These are phyloP conservation scores for Drosophila pandora DNA, from an alignment of 1,140 invertebrate species.

Conservation along the genomic window DNA sequence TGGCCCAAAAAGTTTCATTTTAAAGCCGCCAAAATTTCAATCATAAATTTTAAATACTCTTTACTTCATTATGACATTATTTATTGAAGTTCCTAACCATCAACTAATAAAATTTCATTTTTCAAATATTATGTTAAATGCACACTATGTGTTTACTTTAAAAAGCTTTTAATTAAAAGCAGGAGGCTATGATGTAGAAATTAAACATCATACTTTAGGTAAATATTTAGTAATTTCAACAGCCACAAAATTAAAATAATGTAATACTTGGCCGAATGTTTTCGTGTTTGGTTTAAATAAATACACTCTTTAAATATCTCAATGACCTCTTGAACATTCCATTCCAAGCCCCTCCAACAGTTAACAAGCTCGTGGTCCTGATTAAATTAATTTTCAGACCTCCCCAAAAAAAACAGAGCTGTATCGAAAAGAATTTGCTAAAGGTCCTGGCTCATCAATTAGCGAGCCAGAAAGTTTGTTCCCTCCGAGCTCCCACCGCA, in stretches of 20 bases:
- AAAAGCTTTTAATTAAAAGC: no score
- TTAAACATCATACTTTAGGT: no score
- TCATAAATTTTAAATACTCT: neutral
- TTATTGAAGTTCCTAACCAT: neutral
- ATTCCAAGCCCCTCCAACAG: neutral
- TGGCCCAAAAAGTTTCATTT: slow-evolving; percentile 28
- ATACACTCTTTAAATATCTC: neutral
- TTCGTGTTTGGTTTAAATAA: neutral
- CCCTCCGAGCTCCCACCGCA: slow-evolving; percentile 13
- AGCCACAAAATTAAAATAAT: neutral
- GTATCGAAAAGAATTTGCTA: slow-evolving; percentile 33
- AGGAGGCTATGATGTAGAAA: no score
- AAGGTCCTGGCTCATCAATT: slow-evolving; percentile 48
- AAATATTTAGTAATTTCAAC: neutral
- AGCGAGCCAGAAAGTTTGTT: slow-evolving; percentile 41
- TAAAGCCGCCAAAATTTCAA: slow-evolving; percentile 1
- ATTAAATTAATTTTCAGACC: slow-evolving; percentile 57
- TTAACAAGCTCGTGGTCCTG: neutral
- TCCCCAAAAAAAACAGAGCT: neutral
- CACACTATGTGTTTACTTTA: no score
- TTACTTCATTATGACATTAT: neutral
- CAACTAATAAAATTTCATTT: neutral
- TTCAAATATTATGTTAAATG: no score
- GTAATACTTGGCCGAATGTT: neutral
- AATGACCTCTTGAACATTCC: neutral